These are phyloP conservation scores for Gibbula magus DNA, from an alignment of 2,888 invertebrate genomes.

Conservation along the genomic window DNA sequence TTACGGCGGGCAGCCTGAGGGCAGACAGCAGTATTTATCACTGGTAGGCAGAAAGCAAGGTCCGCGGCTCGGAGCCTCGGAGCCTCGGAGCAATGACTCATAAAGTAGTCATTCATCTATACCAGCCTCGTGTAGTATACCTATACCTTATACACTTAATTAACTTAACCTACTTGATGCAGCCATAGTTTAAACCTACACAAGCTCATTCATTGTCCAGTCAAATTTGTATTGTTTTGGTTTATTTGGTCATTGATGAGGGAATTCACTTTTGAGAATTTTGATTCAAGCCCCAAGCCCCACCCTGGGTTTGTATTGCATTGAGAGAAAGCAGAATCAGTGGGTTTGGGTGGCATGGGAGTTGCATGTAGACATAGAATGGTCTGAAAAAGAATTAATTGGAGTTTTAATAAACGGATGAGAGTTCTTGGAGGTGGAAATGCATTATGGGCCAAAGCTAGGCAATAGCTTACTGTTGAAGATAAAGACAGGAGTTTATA, in stretches of 20 bases:
- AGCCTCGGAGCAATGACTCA: neutral
- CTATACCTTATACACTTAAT: neutral
- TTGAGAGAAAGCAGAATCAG: neutral
- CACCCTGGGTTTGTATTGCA: neutral
- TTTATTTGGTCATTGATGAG: neutral
- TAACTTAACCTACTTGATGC: neutral
- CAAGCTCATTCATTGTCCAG: neutral
- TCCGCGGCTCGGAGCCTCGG: neutral
- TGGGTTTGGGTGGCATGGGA: neutral
- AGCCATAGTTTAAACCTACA: slow-evolving; percentile 12
- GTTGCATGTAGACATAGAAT: slow-evolving; percentile 2
- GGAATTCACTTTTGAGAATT: slow-evolving; percentile 8
- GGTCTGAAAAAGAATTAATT: slow-evolving; percentile 8
- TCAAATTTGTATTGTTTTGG: neutral
- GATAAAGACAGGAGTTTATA: slow-evolving; percentile 4
- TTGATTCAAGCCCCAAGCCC: slow-evolving; percentile 16
- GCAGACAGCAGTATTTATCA: neutral
- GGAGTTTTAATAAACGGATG: slow-evolving; percentile 3
- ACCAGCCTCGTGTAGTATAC: slow-evolving; percentile 21
- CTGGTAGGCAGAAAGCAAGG: neutral
- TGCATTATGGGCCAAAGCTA: slow-evolving; percentile 24
- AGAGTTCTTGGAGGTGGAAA: neutral
- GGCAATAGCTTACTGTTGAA: slow-evolving; percentile 1
- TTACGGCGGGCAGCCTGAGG: slow-evolving; percentile 58
- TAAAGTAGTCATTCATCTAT: slow-evolving; percentile 19